phyloP scores from a whole-genome alignment of 2,888 invertebrate genomes.

The Neoitamus cyanurus region DNA sequence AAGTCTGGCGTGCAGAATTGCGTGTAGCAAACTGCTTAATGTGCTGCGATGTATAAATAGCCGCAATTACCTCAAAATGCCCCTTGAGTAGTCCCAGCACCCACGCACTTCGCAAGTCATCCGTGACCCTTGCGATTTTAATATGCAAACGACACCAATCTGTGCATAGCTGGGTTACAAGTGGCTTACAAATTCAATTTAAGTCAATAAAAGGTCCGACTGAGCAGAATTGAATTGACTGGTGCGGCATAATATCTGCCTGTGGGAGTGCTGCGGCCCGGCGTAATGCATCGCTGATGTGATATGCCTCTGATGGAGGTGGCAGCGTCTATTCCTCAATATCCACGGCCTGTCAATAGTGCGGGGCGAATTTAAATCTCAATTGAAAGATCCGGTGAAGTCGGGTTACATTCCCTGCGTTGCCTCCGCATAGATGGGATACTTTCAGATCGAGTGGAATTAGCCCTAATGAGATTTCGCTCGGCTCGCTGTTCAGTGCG shows the following conservation, averaged over 20 bases:
- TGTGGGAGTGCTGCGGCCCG: background rate
- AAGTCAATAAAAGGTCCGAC: constrained; percentile 49
- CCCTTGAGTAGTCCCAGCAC: background rate
- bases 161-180: background rate
- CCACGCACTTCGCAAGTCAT: constrained; percentile 23
- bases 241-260: background rate
- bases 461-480: constrained; percentile 51
- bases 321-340: constrained; percentile 12
- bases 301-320: background rate
- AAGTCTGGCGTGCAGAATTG: background rate
- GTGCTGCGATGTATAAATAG: background rate
- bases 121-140: constrained; percentile 30
- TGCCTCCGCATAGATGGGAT: background rate
- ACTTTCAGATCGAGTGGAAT: constrained; percentile 51
- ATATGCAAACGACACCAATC: constrained; percentile 41
- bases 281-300: background rate
- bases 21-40: background rate
- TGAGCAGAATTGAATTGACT: constrained; percentile 30
- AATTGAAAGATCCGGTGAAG: constrained; percentile 53
- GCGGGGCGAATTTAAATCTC: constrained; percentile 50
- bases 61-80: background rate
- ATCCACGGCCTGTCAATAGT: constrained; percentile 36
- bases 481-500: background rate
- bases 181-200: constrained; percentile 53
- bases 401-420: background rate